These are phyloP conservation scores for Mechanitis messenoides DNA, from an alignment of 2,888 invertebrate species.

Conservation along the genomic window DNA sequence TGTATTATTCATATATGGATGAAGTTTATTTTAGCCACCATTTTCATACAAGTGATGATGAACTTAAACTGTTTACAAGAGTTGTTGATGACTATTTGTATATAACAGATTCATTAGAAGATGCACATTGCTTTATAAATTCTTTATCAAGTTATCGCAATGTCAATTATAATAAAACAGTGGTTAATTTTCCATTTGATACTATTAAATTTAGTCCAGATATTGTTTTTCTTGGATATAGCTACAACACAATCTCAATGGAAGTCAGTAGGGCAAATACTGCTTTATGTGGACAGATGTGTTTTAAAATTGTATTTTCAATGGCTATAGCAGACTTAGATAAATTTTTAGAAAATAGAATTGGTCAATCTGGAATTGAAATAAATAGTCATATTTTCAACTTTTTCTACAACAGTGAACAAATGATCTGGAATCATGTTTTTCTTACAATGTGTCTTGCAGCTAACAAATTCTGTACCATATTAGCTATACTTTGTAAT, in stretches of 20 bases:
- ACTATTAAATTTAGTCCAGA: slow-evolving; percentile 45
- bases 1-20: slow-evolving; percentile 64
- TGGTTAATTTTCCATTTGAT: slow-evolving; percentile 55
- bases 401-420: slow-evolving; percentile 54
- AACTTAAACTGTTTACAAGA: slow-evolving; percentile 55
- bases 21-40: slow-evolving; percentile 49
- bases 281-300: slow-evolving; percentile 63
- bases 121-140: slow-evolving; percentile 54
- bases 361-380: slow-evolving; percentile 64
- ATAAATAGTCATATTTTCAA: slow-evolving; percentile 66
- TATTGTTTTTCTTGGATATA: slow-evolving; percentile 62
- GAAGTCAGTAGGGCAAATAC: slow-evolving; percentile 58
- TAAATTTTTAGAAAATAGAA: slow-evolving; percentile 63
- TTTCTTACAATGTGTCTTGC: slow-evolving; percentile 66
- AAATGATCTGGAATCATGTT: slow-evolving; percentile 58
- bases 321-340: slow-evolving; percentile 45
- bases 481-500: slow-evolving; percentile 55
- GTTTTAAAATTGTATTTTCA: slow-evolving; percentile 66
- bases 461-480: slow-evolving; percentile 70
- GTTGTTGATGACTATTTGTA: slow-evolving; percentile 72
- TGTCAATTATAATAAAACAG: slow-evolving; percentile 64
- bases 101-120: slow-evolving; percentile 57
- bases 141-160: slow-evolving; percentile 58
- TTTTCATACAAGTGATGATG: slow-evolving; percentile 33
- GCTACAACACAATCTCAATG: slow-evolving; percentile 55